Percentiles rank a stretch among this genome's conserved stretches.
Evolutionary conservation across 2,888 invertebrate species (phyloP).

Genomic region (Drosophila prolongata): DNA sequence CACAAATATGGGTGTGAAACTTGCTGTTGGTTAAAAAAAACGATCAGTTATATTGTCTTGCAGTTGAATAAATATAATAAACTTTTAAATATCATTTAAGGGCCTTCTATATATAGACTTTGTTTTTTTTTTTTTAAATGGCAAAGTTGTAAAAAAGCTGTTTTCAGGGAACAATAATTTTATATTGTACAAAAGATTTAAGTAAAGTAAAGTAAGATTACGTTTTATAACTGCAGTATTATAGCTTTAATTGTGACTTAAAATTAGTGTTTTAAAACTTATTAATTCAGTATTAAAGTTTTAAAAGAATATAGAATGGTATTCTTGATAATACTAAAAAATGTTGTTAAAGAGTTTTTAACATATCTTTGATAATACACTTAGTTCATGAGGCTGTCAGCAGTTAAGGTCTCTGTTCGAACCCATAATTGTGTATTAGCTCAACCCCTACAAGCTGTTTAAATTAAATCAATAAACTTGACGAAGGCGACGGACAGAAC

Average conservation of each 20-base stretch:
- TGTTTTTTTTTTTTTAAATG: too few species aligned
- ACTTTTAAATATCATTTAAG: background rate
- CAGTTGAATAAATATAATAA: background rate
- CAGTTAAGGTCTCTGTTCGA: too few species aligned
- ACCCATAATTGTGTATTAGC: constrained; percentile 5
- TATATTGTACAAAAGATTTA: too few species aligned
- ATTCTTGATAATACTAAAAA: too few species aligned
- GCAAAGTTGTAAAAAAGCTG: background rate
- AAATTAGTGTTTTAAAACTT: too few species aligned
- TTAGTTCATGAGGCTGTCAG: background rate
- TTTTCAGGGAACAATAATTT: background rate
- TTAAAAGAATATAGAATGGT: too few species aligned
- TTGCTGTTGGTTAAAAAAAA: background rate
- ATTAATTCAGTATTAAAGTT: too few species aligned
- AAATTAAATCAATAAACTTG: constrained; percentile 29
- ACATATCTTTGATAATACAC: background rate
- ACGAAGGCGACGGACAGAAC: background rate
- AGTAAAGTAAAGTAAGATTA: too few species aligned
- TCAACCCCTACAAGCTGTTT: background rate
- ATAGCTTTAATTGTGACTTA: too few species aligned
- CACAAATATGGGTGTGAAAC: constrained; percentile 5
- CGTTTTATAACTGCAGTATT: too few species aligned
- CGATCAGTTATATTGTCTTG: background rate
- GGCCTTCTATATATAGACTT: background rate
- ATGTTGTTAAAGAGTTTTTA: background rate